Percentiles rank a stretch among this genome's conserved stretches.
phyloP scores from a whole-genome alignment of 2,888 invertebrate species.

The Caenorhabditis sinica region DNA sequence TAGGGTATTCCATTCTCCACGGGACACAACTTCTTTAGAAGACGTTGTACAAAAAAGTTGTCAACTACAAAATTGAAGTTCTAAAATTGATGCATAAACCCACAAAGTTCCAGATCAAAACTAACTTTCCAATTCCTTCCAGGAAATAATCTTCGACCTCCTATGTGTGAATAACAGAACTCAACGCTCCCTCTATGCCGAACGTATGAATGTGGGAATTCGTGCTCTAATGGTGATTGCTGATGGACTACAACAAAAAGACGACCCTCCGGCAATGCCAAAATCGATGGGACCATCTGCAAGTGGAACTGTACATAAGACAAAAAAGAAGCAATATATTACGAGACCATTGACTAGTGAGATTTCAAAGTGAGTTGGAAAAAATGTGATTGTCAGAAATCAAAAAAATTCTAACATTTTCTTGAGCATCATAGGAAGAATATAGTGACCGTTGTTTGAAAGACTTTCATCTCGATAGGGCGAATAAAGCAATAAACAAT shows the following conservation, averaged over 20 bases:
- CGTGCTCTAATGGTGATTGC: constrained; percentile 98
- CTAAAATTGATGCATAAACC: too few species aligned
- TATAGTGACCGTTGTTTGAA: too few species aligned
- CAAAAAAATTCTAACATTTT: not conserved
- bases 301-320: constrained; percentile 81
- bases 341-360: constrained; percentile 93
- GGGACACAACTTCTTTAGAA: too few species aligned
- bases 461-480: too few species aligned
- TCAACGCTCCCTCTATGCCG: constrained; percentile 84
- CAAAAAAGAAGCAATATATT: constrained; percentile 81
- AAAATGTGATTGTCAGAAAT: not conserved
- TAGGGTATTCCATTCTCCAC: too few species aligned
- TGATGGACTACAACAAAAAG: constrained; percentile 98
- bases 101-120: not conserved
- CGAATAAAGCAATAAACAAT: too few species aligned
- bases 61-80: not conserved
- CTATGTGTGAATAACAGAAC: constrained; percentile 91
- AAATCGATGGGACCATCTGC: constrained; percentile 88
- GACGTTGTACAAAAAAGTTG: too few species aligned
- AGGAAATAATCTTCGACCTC: constrained; percentile 98
- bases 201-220: constrained; percentile 96
- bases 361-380: constrained; percentile 88
- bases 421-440: not conserved
- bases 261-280: constrained; percentile 99
- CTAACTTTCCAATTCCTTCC: constrained; percentile 85